These are phyloP conservation scores for Shinisaurus crocodilurus DNA, from an alignment of 2,113 vertebrate genomes.

Conservation along the genomic window DNA sequence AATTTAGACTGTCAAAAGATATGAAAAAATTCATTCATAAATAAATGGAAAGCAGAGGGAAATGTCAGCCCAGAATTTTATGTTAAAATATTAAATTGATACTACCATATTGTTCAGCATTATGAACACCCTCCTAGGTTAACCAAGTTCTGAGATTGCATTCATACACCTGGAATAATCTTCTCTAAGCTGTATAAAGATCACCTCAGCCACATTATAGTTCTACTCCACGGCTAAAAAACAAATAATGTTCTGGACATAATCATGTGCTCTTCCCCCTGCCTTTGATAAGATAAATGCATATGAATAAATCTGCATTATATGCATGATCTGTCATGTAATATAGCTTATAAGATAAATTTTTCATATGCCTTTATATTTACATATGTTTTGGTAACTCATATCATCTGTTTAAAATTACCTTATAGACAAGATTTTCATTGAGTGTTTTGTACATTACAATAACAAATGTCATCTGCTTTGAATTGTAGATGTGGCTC, in stretches of 20 bases:
- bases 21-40: constrained; percentile 13
- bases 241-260: not conserved
- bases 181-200: not conserved
- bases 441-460: constrained; percentile 37
- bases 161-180: not conserved
- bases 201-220: not conserved
- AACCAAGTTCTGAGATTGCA: not conserved
- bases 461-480: constrained; percentile 56
- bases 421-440: constrained; percentile 41
- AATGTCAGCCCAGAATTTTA: not conserved
- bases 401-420: constrained; percentile 49
- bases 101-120: not conserved
- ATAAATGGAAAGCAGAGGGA: not conserved
- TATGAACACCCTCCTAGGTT: not conserved
- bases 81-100: constrained; percentile 1
- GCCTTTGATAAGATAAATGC: not conserved
- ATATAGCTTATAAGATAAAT: constrained; percentile 26
- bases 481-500: constrained; percentile 58
- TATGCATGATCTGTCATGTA: constrained; percentile 9
- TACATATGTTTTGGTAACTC: constrained; percentile 42
- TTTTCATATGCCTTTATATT: constrained; percentile 39
- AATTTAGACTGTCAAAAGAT: constrained; percentile 40
- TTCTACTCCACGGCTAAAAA: not conserved
- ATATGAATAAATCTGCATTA: not conserved
- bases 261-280: not conserved